These are phyloP conservation scores for Apogon talboti DNA, from an alignment of 2,797 vertebrate species.

Conservation along the genomic window DNA sequence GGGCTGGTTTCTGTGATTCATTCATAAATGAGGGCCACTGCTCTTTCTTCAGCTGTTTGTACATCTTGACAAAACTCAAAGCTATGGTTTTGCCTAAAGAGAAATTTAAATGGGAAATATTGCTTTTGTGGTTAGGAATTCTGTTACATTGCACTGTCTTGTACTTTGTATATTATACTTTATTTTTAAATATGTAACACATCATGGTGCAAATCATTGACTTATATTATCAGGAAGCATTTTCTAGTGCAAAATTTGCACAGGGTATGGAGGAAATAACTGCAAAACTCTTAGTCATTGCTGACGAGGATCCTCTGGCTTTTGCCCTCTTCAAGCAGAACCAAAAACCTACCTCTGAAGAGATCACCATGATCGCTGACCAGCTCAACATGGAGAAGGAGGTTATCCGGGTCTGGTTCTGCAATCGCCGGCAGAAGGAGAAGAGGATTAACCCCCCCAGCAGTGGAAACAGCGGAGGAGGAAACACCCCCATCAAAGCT, in stretches of 20 bases:
- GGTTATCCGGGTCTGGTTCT: conserved; percentile 99
- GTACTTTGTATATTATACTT: background rate
- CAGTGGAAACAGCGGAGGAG: conserved; percentile 86
- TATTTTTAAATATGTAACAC: background rate
- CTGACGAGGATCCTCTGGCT: conserved; percentile 78
- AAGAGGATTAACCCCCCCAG: conserved; percentile 98
- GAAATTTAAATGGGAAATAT: no score
- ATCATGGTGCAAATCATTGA: background rate
- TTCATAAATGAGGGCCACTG: no score
- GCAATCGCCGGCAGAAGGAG: conserved; percentile 98
- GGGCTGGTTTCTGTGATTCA: no score
- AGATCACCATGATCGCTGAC: conserved; percentile 99
- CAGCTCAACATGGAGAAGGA: conserved; percentile 99
- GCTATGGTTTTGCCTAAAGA: no score
- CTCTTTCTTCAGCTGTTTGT: no score
- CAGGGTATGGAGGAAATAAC: background rate
- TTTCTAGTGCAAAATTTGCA: background rate
- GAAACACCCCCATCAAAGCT: conserved; percentile 95
- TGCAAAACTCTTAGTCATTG: conserved; percentile 31
- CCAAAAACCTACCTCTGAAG: conserved; percentile 99
- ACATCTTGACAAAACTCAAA: no score
- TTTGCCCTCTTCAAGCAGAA: conserved; percentile 91
- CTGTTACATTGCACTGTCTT: no score
- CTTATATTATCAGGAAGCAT: background rate
- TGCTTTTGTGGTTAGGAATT: no score